These are phyloP conservation scores for Mobula hypostoma DNA, from an alignment of 2,113 vertebrate genomes.

Conservation along the genomic window DNA sequence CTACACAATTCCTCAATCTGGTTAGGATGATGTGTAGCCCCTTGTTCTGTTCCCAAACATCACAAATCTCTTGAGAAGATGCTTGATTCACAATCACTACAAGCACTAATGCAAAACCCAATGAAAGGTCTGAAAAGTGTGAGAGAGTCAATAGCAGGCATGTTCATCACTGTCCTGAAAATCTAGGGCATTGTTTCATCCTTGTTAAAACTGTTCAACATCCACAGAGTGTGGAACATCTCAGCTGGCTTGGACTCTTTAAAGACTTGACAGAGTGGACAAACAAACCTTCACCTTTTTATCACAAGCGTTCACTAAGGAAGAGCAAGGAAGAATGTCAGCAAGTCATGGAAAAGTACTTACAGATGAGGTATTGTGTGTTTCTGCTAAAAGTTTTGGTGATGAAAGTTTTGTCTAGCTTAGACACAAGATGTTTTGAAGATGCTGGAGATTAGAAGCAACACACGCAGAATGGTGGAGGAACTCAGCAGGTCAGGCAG, in stretches of 20 bases:
- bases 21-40: no score
- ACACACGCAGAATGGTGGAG: no score
- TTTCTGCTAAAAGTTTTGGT: background rate
- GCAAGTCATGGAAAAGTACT: slow-evolving; percentile 57
- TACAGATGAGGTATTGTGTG: slow-evolving; percentile 58
- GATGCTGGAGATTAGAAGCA: no score
- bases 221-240: slow-evolving; percentile 61
- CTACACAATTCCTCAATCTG: no score
- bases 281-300: slow-evolving; percentile 62
- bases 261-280: slow-evolving; percentile 60
- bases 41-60: no score
- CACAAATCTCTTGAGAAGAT: no score
- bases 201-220: background rate
- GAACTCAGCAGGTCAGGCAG: no score
- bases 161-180: background rate
- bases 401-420: background rate
- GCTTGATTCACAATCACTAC: no score
- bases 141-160: no score
- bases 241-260: slow-evolving; percentile 67
- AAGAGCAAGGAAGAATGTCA: slow-evolving; percentile 63
- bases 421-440: no score
- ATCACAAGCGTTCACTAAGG: slow-evolving; percentile 58
- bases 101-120: no score
- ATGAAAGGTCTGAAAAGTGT: no score
- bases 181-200: background rate